Evolutionary conservation across 2,888 invertebrate genomes (phyloP).

Genomic region (Xylocampa areola): DNA sequence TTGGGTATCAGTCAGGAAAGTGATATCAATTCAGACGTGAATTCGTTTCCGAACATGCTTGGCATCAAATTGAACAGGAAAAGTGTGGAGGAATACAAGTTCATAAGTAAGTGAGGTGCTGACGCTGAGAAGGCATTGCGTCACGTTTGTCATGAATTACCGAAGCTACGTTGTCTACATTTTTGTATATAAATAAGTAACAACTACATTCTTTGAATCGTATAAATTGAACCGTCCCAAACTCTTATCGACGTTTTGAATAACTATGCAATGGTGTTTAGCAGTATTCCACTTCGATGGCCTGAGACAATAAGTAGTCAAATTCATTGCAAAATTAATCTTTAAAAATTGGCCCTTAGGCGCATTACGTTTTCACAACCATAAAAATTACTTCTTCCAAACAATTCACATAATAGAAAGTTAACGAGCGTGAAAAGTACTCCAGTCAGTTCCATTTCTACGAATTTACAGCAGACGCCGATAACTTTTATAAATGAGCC

Average conservation of each 20-base stretch:
- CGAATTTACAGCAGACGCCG: constrained; percentile 36
- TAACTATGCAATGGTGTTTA: no score
- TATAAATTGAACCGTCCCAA: no score
- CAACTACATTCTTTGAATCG: no score
- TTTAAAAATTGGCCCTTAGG: constrained; percentile 11
- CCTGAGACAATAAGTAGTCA: not conserved
- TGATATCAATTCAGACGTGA: constrained; percentile 7
- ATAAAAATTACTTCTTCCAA: constrained; percentile 16
- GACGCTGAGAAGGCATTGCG: constrained; percentile 1
- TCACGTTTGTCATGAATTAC: constrained; percentile 15
- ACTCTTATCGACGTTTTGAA: no score
- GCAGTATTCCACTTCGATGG: no score
- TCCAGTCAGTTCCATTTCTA: constrained; percentile 25
- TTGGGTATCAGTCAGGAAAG: constrained; percentile 15
- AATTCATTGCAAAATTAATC: constrained; percentile 19
- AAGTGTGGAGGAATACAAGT: constrained; percentile 9
- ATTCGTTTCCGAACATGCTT: not conserved
- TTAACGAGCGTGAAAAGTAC: constrained; percentile 44
- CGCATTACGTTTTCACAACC: constrained; percentile 2
- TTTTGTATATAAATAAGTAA: not conserved
- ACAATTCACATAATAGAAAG: constrained; percentile 44
- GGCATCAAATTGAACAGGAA: not conserved
- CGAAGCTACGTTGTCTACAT: constrained; percentile 1
- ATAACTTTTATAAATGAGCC: constrained; percentile 48
- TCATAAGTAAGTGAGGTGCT: constrained; percentile 18